phyloP scores from a whole-genome alignment of 2,888 invertebrate species.

The Tetrapedia diversipes region DNA sequence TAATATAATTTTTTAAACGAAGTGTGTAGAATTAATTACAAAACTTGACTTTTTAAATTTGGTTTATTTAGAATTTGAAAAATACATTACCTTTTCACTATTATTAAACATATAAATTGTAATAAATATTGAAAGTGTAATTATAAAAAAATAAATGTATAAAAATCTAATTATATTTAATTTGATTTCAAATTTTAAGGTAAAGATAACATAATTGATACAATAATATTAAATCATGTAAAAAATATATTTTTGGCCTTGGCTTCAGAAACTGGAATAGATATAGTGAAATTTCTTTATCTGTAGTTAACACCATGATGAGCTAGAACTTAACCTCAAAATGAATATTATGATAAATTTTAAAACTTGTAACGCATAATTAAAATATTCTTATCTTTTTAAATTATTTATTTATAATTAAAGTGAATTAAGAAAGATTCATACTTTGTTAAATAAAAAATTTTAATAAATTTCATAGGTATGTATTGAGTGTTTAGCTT shows the following conservation, averaged over 20 bases:
- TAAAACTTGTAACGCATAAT: not conserved
- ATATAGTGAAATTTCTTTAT: not conserved
- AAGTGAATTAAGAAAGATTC: not conserved
- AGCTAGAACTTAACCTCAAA: slow-evolving; percentile 50
- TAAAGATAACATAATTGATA: no score
- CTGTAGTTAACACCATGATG: slow-evolving; percentile 12
- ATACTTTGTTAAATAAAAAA: not conserved
- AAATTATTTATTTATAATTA: not conserved
- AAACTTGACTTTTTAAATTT: no score
- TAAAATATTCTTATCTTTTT: not conserved
- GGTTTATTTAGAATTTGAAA: no score
- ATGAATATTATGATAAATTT: not conserved
- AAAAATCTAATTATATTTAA: no score
- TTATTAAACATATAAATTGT: no score
- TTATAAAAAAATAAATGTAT: no score
- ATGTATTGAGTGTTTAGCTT: not conserved
- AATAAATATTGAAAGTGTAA: no score
- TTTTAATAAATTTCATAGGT: not conserved
- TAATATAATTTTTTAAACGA: no score
- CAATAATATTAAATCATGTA: no score
- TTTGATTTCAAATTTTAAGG: no score
- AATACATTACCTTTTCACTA: no score
- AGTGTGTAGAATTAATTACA: no score
- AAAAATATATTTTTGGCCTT: not conserved
- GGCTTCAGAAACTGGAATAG: not conserved